Percentiles rank a stretch among this genome's conserved stretches.
Conservation (phyloP, 2,113 vertebrate genomes). For the Heterotis niloticus region DNA sequence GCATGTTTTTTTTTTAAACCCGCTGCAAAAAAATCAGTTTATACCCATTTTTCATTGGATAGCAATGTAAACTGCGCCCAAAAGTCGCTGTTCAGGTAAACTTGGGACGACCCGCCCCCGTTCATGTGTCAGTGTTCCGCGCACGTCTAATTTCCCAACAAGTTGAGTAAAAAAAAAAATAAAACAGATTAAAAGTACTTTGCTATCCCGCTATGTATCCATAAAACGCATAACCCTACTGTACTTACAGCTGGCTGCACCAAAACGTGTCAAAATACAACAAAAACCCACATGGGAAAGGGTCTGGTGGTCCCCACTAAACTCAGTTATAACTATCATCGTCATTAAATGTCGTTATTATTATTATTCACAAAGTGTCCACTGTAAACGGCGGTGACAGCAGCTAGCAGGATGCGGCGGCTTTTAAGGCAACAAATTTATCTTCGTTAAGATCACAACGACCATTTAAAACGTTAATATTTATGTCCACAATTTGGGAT, state of each 20-base stretch:
- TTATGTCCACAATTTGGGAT: conserved; percentile 43
- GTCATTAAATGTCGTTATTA: too few species aligned
- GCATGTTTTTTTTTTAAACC: neutral
- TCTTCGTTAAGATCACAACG: conserved; percentile 47
- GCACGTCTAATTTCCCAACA: too few species aligned
- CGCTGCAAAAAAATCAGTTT: too few species aligned
- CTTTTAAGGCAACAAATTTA: conserved; percentile 64
- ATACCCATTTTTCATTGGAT: neutral
- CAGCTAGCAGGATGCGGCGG: conserved; percentile 52
- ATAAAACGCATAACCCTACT: conserved; percentile 9
- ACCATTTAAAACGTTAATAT: conserved; percentile 43
- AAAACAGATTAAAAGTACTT: neutral
- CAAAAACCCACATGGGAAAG: neutral
- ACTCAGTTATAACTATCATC: too few species aligned
- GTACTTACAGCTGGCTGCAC: conserved; percentile 14
- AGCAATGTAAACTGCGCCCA: conserved; percentile 15
- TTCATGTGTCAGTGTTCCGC: neutral
- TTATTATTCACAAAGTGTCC: conserved; percentile 38
- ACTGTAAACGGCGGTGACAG: conserved; percentile 47
- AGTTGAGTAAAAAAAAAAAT: neutral
- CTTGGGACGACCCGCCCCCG: neutral
- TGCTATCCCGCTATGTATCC: neutral
- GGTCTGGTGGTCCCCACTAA: neutral
- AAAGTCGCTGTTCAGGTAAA: neutral
- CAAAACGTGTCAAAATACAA: neutral